Percentiles rank a stretch among this genome's conserved stretches.
These are phyloP conservation scores for Acrocera orbiculus DNA, from an alignment of 2,888 invertebrate genomes.

Conservation along the genomic window DNA sequence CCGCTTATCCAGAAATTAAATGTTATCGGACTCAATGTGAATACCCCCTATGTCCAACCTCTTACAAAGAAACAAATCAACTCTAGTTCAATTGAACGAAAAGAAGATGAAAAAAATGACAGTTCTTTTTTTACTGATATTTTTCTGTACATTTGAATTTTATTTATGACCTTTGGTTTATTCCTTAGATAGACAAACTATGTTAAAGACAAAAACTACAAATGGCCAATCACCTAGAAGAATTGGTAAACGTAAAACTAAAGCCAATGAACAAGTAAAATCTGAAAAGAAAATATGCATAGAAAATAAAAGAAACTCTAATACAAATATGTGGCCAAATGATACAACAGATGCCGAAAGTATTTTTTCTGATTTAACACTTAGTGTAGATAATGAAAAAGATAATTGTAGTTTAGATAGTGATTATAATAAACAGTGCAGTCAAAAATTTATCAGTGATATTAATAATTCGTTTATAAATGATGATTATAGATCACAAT, in stretches of 20 bases:
- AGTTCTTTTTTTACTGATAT: too few relatives aligned
- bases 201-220: too few relatives aligned
- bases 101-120: too few relatives aligned
- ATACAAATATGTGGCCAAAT: neutral
- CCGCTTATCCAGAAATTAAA: too few relatives aligned
- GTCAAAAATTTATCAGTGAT: slow-evolving; percentile 26
- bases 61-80: too few relatives aligned
- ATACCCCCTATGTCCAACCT: too few relatives aligned
- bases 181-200: too few relatives aligned
- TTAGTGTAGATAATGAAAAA: neutral
- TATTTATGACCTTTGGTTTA: too few relatives aligned
- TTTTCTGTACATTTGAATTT: too few relatives aligned
- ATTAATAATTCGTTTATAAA: slow-evolving; percentile 10
- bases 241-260: neutral
- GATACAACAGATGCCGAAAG: slow-evolving; percentile 10
- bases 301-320: neutral
- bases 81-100: too few relatives aligned
- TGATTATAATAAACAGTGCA: slow-evolving; percentile 18
- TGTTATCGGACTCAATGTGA: too few relatives aligned
- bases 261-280: neutral
- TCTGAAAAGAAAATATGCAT: neutral
- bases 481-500: neutral
- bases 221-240: too few relatives aligned
- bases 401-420: slow-evolving; percentile 5
- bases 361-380: slow-evolving; percentile 11